Evolutionary conservation across 1,140 invertebrate species (phyloP), one percentile per base, ranked within the genome.

Genomic region (Arion vulgaris): DNA sequence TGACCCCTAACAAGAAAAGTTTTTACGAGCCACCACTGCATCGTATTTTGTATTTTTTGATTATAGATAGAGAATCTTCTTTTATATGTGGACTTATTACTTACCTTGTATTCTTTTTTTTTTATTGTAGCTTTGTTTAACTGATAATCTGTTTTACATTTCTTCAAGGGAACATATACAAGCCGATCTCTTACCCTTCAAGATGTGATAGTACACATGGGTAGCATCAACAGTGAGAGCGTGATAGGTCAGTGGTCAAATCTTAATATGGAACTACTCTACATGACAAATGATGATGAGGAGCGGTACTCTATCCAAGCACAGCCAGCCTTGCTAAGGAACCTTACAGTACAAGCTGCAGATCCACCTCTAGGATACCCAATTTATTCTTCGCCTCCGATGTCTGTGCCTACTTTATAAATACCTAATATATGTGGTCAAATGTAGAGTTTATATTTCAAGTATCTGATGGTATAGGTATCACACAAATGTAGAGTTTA

Each of bases 201-300:
- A 77, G 89, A 91, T 32, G 86, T 91, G 26, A 87, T 88, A 45
- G 90, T 93, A 4, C 86, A 89, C 45, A 89, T 94, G 57, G 93
- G 93, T 0, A 86, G 90, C 34, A 86, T 94, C 13, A 93, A 93
- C 74, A 77, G 88, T 5, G 93, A 92, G 85, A 89, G 90, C 23
- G 93, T 94, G 2, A 88, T 91, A 28, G 93, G 92, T 4, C 91
- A 94, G 86, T 94, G 94, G 94, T 90, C 93, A 11, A 93, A 93
- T 81, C 90, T 94, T 9, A 92, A 91, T 77, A 86, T 93, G 57
- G 94, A 94, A 87, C 87, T 94, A 19, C 88, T 94, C 1, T 94
- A 94, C 86, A 88, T 94, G 72, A 94, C 94, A 41, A 94, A 94
- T 85, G 94, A 94, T 90, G 94, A 94, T 85, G 94, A 94, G 84